Evolutionary conservation across 1,140 invertebrate genomes (phyloP).

Genomic region (Chionoecetes opilio): DNA sequence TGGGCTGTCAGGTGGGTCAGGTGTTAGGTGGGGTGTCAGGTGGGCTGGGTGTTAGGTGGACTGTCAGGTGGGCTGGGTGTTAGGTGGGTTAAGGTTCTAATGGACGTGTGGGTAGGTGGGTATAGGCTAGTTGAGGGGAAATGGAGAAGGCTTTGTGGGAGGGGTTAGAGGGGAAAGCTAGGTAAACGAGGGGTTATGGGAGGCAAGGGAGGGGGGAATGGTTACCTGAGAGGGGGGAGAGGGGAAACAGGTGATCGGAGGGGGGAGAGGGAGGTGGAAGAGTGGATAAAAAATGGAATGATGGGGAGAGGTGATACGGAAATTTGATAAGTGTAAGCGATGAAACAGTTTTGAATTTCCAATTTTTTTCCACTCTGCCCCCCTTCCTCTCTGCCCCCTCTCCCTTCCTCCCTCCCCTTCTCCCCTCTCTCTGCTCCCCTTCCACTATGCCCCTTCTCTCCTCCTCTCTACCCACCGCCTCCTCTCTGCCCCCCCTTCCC

Average conservation of each 20-base stretch:
- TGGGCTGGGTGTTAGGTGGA: no score
- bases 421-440: background rate
- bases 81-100: no score
- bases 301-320: background rate
- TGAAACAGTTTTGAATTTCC: background rate
- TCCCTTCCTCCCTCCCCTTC: no score
- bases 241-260: background rate
- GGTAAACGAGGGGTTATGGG: background rate
- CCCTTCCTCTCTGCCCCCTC: background rate
- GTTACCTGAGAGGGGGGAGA: background rate
- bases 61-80: no score
- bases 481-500: no score
- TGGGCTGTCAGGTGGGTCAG: no score
- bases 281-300: background rate
- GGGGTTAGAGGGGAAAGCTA: background rate
- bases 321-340: background rate
- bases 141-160: no score
- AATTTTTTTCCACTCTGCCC: background rate
- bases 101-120: no score
- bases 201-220: background rate
- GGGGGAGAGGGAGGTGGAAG: background rate
- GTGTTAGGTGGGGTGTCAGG: no score
- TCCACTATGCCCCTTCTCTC: background rate
- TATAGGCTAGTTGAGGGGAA: no score
- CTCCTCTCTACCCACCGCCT: no score